Evolutionary conservation across 2,113 vertebrate species (phyloP), one percentile per base, ranked within the genome.

Genomic region (Telmatochromis brichardi): DNA sequence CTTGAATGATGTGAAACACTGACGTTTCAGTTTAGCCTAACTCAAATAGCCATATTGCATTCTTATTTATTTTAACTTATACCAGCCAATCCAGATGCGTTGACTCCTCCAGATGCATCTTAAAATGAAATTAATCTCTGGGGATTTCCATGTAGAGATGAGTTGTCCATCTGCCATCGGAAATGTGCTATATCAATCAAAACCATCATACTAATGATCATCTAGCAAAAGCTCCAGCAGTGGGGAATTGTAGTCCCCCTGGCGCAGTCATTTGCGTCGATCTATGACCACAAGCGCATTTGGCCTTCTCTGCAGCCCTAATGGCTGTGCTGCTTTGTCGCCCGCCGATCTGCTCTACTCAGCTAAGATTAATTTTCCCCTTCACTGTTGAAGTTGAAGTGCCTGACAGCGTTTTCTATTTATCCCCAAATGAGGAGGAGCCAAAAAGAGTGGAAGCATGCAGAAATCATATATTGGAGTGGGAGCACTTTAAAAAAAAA

Each of bases 151-250:
- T 93, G 91, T 91, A 65, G 88, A 81, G 90, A 94, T 82, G 91
- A 94, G 84, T 86, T 82, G 83, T 91, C 91, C 94, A 95, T 94
- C 94, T 94, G 94, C 93, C 94, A 95, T 91, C 81, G 60, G 86
- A 92, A 94, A 94, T 92, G 89, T 89, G 89, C 93, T 87, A 63
- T 93, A 95, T 96, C 94, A 94, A 94, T 96, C 95, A 94, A 89
- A 93, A 47, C 53, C 68, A 23, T 26, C 87, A 81, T 89, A 31
- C 93, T 96, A 94, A 95, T 94, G 93, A 95, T 92, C 92, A 90
- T 91, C 89, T 76, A 78, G 65, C 94, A 90, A 86, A 89, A 89
- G 90, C 91, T 92, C 86, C 85, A 71, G 82, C 60, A 85, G 91
- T 88, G 92, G 89, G 89, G 89, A 81, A 88, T 91, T 90, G 86